Percentiles rank a stretch among this genome's conserved stretches.
These are phyloP conservation scores for Zeus faber DNA, from an alignment of 2,113 vertebrate genomes.

Conservation along the genomic window DNA sequence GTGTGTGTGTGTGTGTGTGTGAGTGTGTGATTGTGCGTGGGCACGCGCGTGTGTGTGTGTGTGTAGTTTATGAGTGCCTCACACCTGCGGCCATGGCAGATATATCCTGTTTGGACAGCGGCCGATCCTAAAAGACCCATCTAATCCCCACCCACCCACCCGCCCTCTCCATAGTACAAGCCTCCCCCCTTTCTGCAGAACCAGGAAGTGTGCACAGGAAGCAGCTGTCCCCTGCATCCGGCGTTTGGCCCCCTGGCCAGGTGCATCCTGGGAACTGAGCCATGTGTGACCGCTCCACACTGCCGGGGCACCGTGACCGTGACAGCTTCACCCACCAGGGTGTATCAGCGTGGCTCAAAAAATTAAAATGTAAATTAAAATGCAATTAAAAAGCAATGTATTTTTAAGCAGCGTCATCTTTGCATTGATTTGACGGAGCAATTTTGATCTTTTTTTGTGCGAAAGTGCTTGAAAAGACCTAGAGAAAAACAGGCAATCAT, in stretches of 20 bases:
- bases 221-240: conserved; percentile 78
- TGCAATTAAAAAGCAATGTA: too few species aligned
- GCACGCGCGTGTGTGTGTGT: conserved; percentile 14
- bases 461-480: too few species aligned
- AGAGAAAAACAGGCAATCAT: too few species aligned
- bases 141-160: conserved; percentile 7
- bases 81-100: conserved; percentile 64
- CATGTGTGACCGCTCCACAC: conserved; percentile 48
- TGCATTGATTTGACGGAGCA: too few species aligned
- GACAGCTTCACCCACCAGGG: too few species aligned
- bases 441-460: too few species aligned
- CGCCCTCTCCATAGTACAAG: not conserved
- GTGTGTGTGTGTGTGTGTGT: not conserved
- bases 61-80: conserved; percentile 42
- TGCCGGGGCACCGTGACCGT: not conserved
- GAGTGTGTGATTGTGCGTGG: not conserved
- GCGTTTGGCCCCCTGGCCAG: conserved; percentile 62
- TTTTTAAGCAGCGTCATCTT: too few species aligned
- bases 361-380: too few species aligned
- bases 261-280: conserved; percentile 81
- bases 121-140: conserved; percentile 25
- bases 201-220: conserved; percentile 79
- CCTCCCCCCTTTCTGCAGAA: conserved; percentile 12
- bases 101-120: conserved; percentile 69
- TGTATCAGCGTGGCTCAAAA: too few species aligned